Base-by-base conservation (phyloP, 2,797 vertebrate genomes). In the Cossypha dichroa region DNA sequence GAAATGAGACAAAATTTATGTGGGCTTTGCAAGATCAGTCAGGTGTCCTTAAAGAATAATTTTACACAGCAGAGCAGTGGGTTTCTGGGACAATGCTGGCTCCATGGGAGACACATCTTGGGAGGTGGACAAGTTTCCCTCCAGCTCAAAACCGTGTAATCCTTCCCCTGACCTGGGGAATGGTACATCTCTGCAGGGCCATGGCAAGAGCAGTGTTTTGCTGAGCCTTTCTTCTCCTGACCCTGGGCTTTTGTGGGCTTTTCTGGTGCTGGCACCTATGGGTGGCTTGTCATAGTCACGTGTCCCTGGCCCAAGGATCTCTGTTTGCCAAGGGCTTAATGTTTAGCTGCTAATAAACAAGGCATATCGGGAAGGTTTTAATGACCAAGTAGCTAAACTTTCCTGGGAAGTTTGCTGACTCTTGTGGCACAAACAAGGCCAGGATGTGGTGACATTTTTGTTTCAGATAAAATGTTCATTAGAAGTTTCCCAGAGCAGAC, bases 321-420 rank as follows among this genome's bases (percentile, higher is more conserved):
- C 66, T 88, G 85, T 94, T 95, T 97, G 81, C 75, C 72, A 69
- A 79, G 77, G 60, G 95, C 82, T 97, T 96, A 97, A 97, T 97
- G 33, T 96, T 97, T 97, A 97, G 92, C 96, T 2, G 7, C 77
- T 88, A 60, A 87, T 85, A 92, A 94, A 93, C 80, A 95, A 81
- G 74, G 85, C 10, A 0, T 69, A 74, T 95, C 67, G 4, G 74
- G 41, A 78, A 74, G 45, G 69, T 66, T 77, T 52, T 68, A 73
- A 82, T 75, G 82, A 78, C 23, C 54, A 43, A 56, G 49, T 77
- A 75, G 26, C n/a, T 36, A 58, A 86, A 43, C 67, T 66, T 78
- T 23, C 66, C 85, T 15, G 23, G 78, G 85, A 84, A 66, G 25
- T 88, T 85, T 49, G 38, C 41, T 58, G 81, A 43, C 28, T 83